These are phyloP conservation scores for Gila robusta DNA, from an alignment of 2,797 vertebrate genomes.

Conservation along the genomic window DNA sequence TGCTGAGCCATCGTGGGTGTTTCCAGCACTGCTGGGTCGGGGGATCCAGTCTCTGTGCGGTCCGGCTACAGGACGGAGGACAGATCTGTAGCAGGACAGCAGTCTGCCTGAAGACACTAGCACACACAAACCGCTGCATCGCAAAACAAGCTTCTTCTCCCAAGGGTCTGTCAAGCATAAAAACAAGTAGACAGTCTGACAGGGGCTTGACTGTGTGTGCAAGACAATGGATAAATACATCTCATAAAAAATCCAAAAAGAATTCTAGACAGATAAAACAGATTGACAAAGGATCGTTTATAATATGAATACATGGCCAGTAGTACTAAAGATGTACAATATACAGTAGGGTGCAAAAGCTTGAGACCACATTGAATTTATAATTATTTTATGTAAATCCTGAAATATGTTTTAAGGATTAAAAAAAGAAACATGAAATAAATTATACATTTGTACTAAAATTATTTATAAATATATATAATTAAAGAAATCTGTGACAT, in stretches of 20 bases:
- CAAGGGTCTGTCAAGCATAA: slow-evolving; percentile 8
- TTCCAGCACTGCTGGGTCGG: not conserved
- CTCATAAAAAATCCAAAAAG: not conserved
- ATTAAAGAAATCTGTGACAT: not conserved
- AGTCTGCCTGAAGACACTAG: slow-evolving; percentile 66
- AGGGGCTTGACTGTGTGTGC: not conserved
- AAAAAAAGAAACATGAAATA: not conserved
- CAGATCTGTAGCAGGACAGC: slow-evolving; percentile 38
- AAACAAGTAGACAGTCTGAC: not conserved
- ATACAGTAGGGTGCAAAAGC: not conserved
- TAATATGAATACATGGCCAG: not conserved
- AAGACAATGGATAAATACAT: not conserved
- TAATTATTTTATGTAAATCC: not conserved
- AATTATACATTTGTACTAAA: not conserved
- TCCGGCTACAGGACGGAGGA: not conserved
- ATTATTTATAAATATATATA: not conserved
- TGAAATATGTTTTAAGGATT: not conserved
- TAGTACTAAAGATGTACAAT: not conserved
- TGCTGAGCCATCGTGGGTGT: slow-evolving; percentile 72
- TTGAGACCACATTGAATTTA: not conserved
- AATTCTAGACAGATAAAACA: not conserved
- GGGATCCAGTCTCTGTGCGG: not conserved
- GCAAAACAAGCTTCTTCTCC: slow-evolving; percentile 50
- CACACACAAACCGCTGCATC: slow-evolving; percentile 78
- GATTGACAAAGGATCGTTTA: not conserved